A percentile compares a stretch with the other conserved stretches of the same genome.
phyloP scores from a whole-genome alignment of 2,797 vertebrate species.

The Spizella passerina region DNA sequence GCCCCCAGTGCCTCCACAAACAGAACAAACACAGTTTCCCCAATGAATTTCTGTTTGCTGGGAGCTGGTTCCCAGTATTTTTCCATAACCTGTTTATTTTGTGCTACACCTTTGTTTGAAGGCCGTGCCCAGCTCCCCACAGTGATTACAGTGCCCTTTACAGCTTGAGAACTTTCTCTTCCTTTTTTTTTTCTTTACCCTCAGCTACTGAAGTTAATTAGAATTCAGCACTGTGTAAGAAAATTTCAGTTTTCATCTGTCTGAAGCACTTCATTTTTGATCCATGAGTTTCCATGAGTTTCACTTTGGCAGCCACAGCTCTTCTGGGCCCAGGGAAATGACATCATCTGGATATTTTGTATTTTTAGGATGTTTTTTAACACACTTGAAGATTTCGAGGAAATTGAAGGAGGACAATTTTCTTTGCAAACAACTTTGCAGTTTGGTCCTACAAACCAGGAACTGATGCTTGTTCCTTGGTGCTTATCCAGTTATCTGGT shows the following conservation, averaged over 20 bases:
- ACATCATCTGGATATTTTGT: not conserved
- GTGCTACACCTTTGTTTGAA: not conserved
- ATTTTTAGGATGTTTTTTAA: not conserved
- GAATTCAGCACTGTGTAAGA: not conserved
- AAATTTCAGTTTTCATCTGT: not conserved
- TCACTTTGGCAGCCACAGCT: not conserved
- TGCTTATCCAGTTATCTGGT: not conserved
- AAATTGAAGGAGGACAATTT: not conserved
- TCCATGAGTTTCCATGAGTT: not conserved
- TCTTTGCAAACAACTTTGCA: not conserved
- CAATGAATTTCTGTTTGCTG: accelerated
- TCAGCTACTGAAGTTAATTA: not conserved
- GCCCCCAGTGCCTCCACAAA: accelerated
- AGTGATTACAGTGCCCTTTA: not conserved
- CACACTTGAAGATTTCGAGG: accelerated
- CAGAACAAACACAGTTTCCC: not conserved
- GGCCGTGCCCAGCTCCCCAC: not conserved
- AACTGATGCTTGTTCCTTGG: no score
- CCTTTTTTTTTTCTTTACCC: not conserved
- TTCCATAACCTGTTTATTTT: not conserved
- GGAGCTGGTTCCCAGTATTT: not conserved
- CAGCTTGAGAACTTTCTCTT: not conserved
- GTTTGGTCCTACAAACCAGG: not conserved
- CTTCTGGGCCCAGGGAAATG: accelerated
- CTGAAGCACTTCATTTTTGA: not conserved